Base-by-base conservation (phyloP, 2,888 invertebrate species). In the Lepetodrilus schrolli region DNA sequence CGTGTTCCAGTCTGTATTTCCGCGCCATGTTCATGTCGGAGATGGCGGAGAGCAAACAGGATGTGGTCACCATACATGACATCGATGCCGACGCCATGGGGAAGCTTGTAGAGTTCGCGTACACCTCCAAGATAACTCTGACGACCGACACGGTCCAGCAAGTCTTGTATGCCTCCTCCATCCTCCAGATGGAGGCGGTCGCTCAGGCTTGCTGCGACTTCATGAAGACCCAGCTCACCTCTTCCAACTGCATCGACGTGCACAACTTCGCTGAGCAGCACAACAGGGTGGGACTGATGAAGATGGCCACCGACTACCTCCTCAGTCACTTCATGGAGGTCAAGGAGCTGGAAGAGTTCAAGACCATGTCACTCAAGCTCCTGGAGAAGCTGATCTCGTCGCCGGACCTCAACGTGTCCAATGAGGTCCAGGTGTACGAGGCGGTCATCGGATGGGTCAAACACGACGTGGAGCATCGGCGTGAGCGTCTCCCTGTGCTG, bases 231-330 rank as follows among this genome's bases (percentile, higher is more conserved):
- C 90, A 91, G 74, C 86, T 92, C 50, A 82, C 89, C 79, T 88
- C 89, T 3, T 85, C 84, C 17, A 92, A 92, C 80, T 91, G 91
- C 81, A 86, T 92, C 58, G 89, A 88, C 43, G 87, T 91, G 5
- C 87, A 90, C 50, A 87, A 88, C 37, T 91, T 92, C 80, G 91
- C 92, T 8, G 90, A 91, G 77, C 89, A 88, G 73, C 91, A 92
- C 80, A 90, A 90, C 47, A 84, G 88, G 10, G 78, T 79, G 48
- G 86, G 87, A 68, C 78, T 91, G 58, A 86, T 90, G 65, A 79
- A 83, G 75, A 84, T 85, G 58, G 86, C 90, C 3, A 88, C 90
- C 73, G 80, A 83, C 20, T 91, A 85, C 76, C 86, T 90, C 13
- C 78, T 84, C 47, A 88, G 88, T 30, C 83, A 90, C 72, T 90